Base-by-base conservation (phyloP, 2,888 invertebrate species). In the Monopis laevigella region DNA sequence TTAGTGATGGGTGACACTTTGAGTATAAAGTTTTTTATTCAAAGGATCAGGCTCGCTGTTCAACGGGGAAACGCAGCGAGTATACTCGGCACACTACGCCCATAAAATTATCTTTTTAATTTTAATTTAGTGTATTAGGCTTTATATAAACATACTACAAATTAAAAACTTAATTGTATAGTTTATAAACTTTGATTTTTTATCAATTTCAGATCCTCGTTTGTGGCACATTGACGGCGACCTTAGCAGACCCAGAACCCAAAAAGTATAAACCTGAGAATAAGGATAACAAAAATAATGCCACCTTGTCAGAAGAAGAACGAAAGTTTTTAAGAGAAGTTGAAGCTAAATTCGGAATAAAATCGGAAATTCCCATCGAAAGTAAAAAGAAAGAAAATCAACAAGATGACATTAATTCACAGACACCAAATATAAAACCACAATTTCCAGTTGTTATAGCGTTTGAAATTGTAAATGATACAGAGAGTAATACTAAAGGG, bases 401-500 rank as follows among this genome's bases (percentile, higher is more conserved):
- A 30, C 43, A 42, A 16, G 46, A 50, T 30, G 50, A 48, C 40
- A 43, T 21, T 24, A 42, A 36, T 3, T 2, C 16, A 3, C 16
- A 28, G 8, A 12, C 11, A 11, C 29, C n/a, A 13, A 24, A 24
- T 5, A n/a, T 46, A 19, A 64, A 61, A 42, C 45, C 55, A 36
- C 56, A 68, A 12, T 73, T 75, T 39, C 83, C 83, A 3, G 85
- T 85, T 32, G 84, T 86, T 3, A 80, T 86, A 45, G 86, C 86
- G 1, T 85, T 86, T 42, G 84, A 86, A 63, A 85, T 86, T 39
- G 82, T 85, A 0, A 84, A 85, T 42, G 82, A 82, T 44, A 82
- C 82, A 2, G 73, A 82, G 17, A 62, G 77, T 3, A 82, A 81
- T 34, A 51, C 54, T 2, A 84, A 83, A 59, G 81, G 75, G 1